Base-by-base conservation (phyloP, 1,140 invertebrate genomes). In the Conus betulinus region DNA sequence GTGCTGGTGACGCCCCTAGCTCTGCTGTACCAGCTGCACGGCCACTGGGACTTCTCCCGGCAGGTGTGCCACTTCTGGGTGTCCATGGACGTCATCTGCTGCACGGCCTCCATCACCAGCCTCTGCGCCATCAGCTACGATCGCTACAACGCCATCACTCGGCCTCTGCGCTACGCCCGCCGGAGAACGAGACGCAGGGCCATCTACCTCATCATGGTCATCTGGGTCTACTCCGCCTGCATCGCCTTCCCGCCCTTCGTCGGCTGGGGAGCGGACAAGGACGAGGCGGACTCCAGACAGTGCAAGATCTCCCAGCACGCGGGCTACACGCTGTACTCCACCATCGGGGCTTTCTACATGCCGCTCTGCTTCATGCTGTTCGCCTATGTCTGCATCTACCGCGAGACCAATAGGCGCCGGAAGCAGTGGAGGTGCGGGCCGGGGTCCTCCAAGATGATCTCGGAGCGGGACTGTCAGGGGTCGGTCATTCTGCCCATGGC, bases 181-280 rank as follows among this genome's bases (percentile, higher is more conserved):
- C 98, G 99, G 94, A 96, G 99, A 85, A 99, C 98, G 10, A 63
- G 84, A 0, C 81, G 98, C 15, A 97, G 98, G 89, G 96, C 98
- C 52, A 98, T 99, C 0, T 96, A 99, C 5, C 96, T 97, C 95
- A 99, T 99, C 89, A 97, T 97, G 4, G 96, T 97, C 17, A 98
- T 99, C 0, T 99, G 99, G 99, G 93, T 98, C 2, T 96, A 98
- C 10, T 98, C 98, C 1, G 96, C 97, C 17, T 95, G 98, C 51
- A 99, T 99, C 89, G 98, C 98, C 91, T 98, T 99, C 17, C 99
- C 99, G 5, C 98, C 99, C 0, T 94, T 99, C 52, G 97, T 99
- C 52, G 98, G 99, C 0, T 99, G 99, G 99, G 71, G 90, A 27
- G 89, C 88, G 15, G 67, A 84, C 23, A 87, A 90, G 15, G 87